Percentiles rank a stretch among this genome's conserved stretches.
phyloP scores from a whole-genome alignment of 2,113 vertebrate species.

The Excalfactoria chinensis region DNA sequence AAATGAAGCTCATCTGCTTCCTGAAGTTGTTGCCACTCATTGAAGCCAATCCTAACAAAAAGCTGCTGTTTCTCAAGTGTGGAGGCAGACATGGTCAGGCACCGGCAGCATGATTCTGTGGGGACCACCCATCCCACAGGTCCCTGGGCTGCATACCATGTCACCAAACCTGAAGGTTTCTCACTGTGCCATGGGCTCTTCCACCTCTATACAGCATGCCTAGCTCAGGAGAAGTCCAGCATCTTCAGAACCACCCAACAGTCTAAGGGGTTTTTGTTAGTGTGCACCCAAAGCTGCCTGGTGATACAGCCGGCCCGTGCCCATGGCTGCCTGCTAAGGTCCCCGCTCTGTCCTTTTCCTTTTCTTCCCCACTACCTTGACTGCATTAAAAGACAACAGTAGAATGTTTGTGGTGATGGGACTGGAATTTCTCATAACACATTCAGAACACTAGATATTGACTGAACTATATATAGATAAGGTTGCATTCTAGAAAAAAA shows the following conservation, averaged over 20 bases:
- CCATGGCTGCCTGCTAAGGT: neutral
- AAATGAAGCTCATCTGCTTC: neutral
- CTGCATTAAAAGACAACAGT: neutral
- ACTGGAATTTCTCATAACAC: conserved; percentile 20
- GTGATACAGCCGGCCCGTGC: neutral
- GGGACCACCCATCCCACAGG: neutral
- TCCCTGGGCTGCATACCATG: neutral
- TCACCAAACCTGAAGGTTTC: neutral
- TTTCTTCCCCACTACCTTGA: neutral
- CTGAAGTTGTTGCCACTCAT: neutral
- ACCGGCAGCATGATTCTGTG: accelerated
- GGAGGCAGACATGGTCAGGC: neutral
- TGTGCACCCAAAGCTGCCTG: neutral
- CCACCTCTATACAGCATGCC: neutral
- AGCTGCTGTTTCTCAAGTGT: neutral
- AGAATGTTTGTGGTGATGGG: neutral
- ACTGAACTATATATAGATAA: conserved; percentile 41
- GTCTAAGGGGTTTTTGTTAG: neutral
- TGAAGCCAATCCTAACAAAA: neutral
- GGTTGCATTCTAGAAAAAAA: conserved; percentile 38
- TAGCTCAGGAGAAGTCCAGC: neutral
- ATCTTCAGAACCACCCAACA: neutral
- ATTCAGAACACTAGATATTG: conserved; percentile 3
- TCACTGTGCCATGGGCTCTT: neutral
- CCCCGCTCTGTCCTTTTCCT: neutral